Evolutionary conservation across 1,140 invertebrate species (phyloP), one percentile per base, ranked within the genome.

Genomic region (Ceratoteleas bidentatus): DNA sequence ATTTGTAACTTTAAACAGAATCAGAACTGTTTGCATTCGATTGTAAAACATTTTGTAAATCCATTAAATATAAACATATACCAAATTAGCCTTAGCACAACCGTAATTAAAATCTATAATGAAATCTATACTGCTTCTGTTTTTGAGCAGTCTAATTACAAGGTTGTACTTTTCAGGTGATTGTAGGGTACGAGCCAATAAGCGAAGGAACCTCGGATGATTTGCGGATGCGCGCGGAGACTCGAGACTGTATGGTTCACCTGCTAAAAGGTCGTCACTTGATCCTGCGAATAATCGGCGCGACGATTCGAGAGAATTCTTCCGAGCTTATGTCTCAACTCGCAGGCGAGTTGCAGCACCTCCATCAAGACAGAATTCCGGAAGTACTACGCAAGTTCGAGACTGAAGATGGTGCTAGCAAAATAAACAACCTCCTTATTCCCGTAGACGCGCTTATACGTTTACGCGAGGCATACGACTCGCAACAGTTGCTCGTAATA

Each of bases 381-480:
- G 34, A 47, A 47, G 52, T 85, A 62, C 68, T 92, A 36, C 38
- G 81, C n/a, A 88, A 88, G 64, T 91, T 92, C 40, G 60, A 84
- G 34, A 60, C 38, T 0, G 86, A 87, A 6, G 81, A 76, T 14
- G 84, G 80, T 15, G 34, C 58, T 6, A 85, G 85, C 13, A 87
- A 54, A 74, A 75, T 88, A 3, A 88, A 86, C 60, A 91, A 84
- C 72, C 69, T 91, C 8, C 58, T 91, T 65, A 87, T 91, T 74
- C 90, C 91, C 56, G 65, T 90, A 16, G 91, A 92, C 57, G 89
- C 89, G 36, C 81, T 91, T 0, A 87, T 89, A 62, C 89, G 91
- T 38, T 85, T 92, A 52, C 84, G 87, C 3, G 91, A 92, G 73
- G 84, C 88, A 9, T 80, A 88, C 65, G 81, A 87, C 10, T 92